Conservation (phyloP, 2,113 vertebrate genomes). For the Corythoichthys haematopterus region DNA sequence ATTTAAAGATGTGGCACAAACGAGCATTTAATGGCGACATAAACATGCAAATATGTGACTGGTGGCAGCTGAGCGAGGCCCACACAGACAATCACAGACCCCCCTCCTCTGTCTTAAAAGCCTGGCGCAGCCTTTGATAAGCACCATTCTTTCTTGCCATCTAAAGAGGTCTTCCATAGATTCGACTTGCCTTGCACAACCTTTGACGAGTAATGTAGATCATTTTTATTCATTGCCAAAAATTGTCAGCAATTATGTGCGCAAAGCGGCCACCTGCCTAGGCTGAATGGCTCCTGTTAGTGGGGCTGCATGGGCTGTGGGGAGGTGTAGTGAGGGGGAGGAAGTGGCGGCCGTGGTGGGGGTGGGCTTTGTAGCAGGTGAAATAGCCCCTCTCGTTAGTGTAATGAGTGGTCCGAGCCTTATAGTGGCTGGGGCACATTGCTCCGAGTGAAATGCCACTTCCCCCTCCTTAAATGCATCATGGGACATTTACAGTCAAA, state of each 20-base stretch:
- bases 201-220: slow-evolving; percentile 99
- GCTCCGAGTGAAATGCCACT: slow-evolving; percentile 64
- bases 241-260: slow-evolving; percentile 99
- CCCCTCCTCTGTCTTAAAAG: slow-evolving; percentile 81
- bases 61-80: slow-evolving; percentile 58
- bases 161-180: slow-evolving; percentile 99
- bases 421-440: slow-evolving; percentile 44
- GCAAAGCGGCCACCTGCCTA: slow-evolving; percentile 99
- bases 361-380: slow-evolving; percentile 87
- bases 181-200: slow-evolving; percentile 98
- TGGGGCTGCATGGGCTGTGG: slow-evolving; percentile 77
- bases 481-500: slow-evolving; percentile 50
- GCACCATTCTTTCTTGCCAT: slow-evolving; percentile 90
- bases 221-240: slow-evolving; percentile 99
- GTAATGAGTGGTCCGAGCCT: slow-evolving; percentile 94
- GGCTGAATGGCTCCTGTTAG: slow-evolving; percentile 98
- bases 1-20: slow-evolving; percentile 7
- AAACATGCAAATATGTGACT: slow-evolving; percentile 36
- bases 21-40: slow-evolving; percentile 15
- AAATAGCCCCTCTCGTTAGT: slow-evolving; percentile 99
- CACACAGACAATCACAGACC: slow-evolving; percentile 77
- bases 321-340: slow-evolving; percentile 57
- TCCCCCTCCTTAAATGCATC: slow-evolving; percentile 46
- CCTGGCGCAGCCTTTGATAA: slow-evolving; percentile 91
- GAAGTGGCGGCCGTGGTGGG: slow-evolving; percentile 77